A percentile compares a stretch with the other conserved stretches of the same genome.
phyloP scores from a whole-genome alignment of 2,888 invertebrate genomes.

The Noctua comes region DNA sequence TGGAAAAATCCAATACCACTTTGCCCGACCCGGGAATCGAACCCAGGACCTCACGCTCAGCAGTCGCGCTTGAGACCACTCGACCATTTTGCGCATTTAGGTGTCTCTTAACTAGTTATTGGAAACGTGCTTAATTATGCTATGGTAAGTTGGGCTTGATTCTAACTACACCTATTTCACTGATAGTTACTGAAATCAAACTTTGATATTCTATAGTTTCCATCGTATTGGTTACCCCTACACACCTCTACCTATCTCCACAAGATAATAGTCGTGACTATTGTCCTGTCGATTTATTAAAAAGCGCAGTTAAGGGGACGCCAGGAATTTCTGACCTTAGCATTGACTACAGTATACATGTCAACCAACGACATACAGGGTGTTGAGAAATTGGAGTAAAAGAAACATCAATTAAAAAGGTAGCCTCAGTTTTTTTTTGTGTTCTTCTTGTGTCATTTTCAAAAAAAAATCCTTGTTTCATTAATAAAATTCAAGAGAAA shows the following conservation, averaged over 20 bases:
- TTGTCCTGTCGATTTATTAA: constrained; percentile 55
- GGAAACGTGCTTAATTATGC: not conserved
- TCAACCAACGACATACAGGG: constrained; percentile 45
- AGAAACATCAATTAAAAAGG: not conserved
- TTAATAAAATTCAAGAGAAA: not conserved
- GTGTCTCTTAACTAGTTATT: not conserved
- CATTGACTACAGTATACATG: constrained; percentile 55
- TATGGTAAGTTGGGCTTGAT: not conserved
- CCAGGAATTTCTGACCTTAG: constrained; percentile 70
- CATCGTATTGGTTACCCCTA: not conserved
- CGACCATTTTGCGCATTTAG: not conserved
- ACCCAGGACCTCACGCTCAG: too few species aligned
- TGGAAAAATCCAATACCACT: too few species aligned
- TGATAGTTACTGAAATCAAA: not conserved
- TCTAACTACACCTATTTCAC: not conserved
- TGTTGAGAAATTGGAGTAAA: constrained; percentile 1
- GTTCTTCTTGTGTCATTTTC: not conserved
- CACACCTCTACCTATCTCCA: constrained; percentile 12
- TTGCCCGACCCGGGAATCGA: too few species aligned
- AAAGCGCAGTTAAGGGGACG: constrained; percentile 49
- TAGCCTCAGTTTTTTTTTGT: not conserved
- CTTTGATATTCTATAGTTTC: not conserved
- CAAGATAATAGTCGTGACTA: constrained; percentile 33
- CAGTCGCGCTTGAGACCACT: too few species aligned
- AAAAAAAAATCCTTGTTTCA: not conserved